These are phyloP conservation scores for Caenorhabditis doughertyi DNA, from an alignment of 2,888 invertebrate species.

Conservation along the genomic window DNA sequence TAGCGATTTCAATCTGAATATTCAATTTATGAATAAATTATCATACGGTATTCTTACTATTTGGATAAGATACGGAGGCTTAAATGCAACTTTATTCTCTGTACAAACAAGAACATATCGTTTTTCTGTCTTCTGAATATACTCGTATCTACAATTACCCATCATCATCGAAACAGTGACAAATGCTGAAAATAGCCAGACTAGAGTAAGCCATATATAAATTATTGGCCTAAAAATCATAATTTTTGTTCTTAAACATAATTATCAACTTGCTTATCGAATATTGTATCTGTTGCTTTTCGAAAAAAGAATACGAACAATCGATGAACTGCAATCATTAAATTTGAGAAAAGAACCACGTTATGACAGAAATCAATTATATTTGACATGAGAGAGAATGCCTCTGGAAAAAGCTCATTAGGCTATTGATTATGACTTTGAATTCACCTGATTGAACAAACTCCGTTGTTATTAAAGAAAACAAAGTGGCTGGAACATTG, in stretches of 20 bases:
- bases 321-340: conserved; percentile 51
- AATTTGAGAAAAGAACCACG: conserved; percentile 44
- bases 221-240: conserved; percentile 20
- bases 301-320: conserved; percentile 47
- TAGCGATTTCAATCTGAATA: conserved; percentile 40
- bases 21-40: too few species aligned
- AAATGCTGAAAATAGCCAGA: conserved; percentile 12
- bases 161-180: conserved; percentile 3
- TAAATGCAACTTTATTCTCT: not conserved
- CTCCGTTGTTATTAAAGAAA: conserved; percentile 37
- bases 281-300: conserved; percentile 16
- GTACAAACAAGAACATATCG: conserved; percentile 28
- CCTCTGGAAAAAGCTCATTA: too few species aligned
- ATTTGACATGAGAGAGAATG: conserved; percentile 37
- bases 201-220: conserved; percentile 31
- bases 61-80: not conserved
- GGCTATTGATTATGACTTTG: too few species aligned
- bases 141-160: conserved; percentile 40
- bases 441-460: conserved; percentile 44
- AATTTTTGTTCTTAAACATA: too few species aligned
- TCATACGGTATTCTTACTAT: conserved; percentile 16
- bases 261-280: conserved; percentile 20
- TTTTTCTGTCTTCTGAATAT: not conserved
- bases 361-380: conserved; percentile 51
- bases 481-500: conserved; percentile 53